Evolutionary conservation across 1,140 invertebrate species (phyloP), one percentile per base, ranked within the genome.

Genomic region (Habropoda laboriosa): DNA sequence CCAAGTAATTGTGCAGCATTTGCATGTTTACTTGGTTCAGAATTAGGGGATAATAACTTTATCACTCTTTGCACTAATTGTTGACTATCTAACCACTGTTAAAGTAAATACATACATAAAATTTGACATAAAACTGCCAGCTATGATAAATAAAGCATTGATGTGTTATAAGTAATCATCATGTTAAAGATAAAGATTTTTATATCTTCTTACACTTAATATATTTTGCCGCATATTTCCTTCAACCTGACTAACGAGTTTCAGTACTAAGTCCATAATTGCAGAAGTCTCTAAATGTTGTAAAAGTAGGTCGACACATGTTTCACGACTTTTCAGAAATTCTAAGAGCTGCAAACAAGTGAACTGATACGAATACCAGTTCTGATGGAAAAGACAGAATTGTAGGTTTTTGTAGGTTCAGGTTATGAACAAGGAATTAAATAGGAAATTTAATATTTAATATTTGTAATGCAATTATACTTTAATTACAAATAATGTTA

Each of bases 221-320:
- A 98, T 95, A 93, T 96, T 96, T 91, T 95, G 94, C 88, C 96
- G 95, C 92, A 96, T 95, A 88, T 97, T 93, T 75, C 95, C 96
- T 90, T 98, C 97, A 57, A 98, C 95, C 91, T 97, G 95, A 58
- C 97, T 97, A 89, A 98, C 95, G 79, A 98, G 95, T 92, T 97
- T 96, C 81, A 98, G 95, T 82, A 98, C 95, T 76, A 98, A 95
- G 95, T 99, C 98, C 95, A 98, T 98, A 87, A 99, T 97, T 82
- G 98, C 97, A 24, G 98, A 99, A 45, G 98, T 99, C 86, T 97
- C 96, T 86, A 99, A 95, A 93, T 99, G 98, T 87, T 96, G 95
- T 81, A 99, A 93, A 84, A 99, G 94, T 88, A 96, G 94, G 83
- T 96, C 95, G 89, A 99, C 94, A 94, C 98, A 98, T 91, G 97